These are phyloP conservation scores for Caenorhabditis sp. DNA, from an alignment of 2,888 invertebrate genomes.

Conservation along the genomic window DNA sequence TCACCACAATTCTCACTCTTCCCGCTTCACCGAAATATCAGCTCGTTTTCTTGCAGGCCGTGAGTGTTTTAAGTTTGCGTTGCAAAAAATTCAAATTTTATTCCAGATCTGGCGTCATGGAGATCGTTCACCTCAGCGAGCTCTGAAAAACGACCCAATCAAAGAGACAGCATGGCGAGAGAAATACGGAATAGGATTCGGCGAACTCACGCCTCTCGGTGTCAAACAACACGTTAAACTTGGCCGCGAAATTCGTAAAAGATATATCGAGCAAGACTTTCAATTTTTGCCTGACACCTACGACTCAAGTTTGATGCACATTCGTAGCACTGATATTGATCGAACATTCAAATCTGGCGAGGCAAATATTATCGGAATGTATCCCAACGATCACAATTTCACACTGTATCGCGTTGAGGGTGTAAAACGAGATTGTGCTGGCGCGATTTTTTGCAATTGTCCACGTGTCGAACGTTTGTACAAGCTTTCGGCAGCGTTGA, in stretches of 20 bases:
- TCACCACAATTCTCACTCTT: neutral
- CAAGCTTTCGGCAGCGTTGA: neutral
- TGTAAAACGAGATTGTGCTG: conserved; percentile 54
- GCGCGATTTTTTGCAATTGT: conserved; percentile 59
- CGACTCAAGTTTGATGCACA: conserved; percentile 60
- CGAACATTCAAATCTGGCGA: conserved; percentile 81
- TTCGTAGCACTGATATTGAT: conserved; percentile 71
- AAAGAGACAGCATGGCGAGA: conserved; percentile 83
- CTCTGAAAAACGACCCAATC: conserved; percentile 85
- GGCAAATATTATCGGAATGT: conserved; percentile 83
- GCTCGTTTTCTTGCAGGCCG: neutral
- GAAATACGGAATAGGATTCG: conserved; percentile 76
- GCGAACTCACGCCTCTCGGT: conserved; percentile 81
- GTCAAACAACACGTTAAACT: conserved; percentile 62
- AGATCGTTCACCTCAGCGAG: conserved; percentile 83
- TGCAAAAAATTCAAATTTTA: neutral
- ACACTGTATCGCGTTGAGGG: neutral
- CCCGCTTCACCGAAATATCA: neutral
- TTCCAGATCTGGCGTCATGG: conserved; percentile 86
- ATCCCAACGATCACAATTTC: conserved; percentile 71
- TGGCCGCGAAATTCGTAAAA: conserved; percentile 47
- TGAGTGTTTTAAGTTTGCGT: neutral
- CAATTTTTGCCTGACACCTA: conserved; percentile 43
- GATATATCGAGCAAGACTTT: conserved; percentile 49
- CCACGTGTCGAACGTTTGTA: conserved; percentile 51